Base-by-base conservation (phyloP, 2,113 vertebrate species). In the Oncorhynchus tshawytscha region DNA sequence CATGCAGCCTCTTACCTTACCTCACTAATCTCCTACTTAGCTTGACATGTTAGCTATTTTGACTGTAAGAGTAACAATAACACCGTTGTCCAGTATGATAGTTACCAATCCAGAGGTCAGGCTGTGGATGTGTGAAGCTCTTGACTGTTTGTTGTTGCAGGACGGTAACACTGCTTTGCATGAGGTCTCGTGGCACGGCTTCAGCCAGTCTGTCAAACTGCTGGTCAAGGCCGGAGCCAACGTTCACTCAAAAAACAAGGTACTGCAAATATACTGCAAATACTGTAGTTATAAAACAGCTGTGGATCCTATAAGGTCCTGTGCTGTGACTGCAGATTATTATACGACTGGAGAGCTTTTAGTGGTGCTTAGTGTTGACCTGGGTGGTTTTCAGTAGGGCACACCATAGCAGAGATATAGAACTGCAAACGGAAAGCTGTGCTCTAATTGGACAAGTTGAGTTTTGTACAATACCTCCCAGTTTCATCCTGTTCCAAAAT, bases 201-300 rank as follows among this genome's bases (percentile, higher is more conserved):
- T 98, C 93, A 97, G 96, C 79, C 97, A 96, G 88, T 96, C 96
- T 3, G 95, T 95, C 88, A 97, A 98, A 90, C 93, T 96, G 81
- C 94, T 99, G 5, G 93, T 99, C 91, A 99, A 98, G 92, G 96
- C 95, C 20, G 97, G 97, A 78, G 97, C 96, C 85, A 97, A 97
- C 0, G 94, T 96, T 79, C 96, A 99, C 45, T 95, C 96, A 80
- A 98, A 94, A 86, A 99, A 98, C 93, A 98, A 99, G 97, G 97
- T 98, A 65, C 27, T 20, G 24, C n/a, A 3, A 27, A 27, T 27
- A 27, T 45, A 11, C 39, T 45, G 39, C 39, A 3, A 45, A 45
- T 45, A 45, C 9, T 45, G 39, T 11, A 45, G 39, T 45, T 45
- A 45, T 45, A 45, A 45, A 45, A 45, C 39, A 45, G 39, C 39